Conservation (phyloP, 2,888 invertebrate species). For the Pteria penguin region DNA sequence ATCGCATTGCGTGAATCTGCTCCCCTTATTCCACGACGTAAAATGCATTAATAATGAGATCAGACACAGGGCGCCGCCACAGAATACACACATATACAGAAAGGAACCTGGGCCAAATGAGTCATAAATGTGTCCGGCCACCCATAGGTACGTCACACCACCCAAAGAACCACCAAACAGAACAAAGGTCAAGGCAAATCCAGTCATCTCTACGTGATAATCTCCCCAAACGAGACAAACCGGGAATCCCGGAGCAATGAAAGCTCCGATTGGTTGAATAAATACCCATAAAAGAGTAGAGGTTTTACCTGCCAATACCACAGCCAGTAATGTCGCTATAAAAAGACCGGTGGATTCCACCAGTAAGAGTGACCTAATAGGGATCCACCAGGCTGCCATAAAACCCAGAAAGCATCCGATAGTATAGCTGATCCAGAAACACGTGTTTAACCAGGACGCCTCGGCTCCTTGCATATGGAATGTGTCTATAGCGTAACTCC, state of each 20-base stretch:
- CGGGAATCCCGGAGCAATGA: conserved; percentile 56
- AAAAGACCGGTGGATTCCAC: not conserved
- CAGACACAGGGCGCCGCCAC: too few relatives aligned
- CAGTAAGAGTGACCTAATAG: not conserved
- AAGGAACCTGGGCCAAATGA: conserved; percentile 48
- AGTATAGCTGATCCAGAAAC: conserved; percentile 7
- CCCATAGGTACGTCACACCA: conserved; percentile 51
- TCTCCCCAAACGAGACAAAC: conserved; percentile 59
- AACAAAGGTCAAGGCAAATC: conserved; percentile 54
- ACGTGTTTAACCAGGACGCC: not conserved
- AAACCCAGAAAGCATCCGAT: conserved; percentile 3
- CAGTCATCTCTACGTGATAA: conserved; percentile 57
- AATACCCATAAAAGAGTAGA: conserved; percentile 54
- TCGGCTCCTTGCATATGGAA: not conserved
- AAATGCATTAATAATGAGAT: too few relatives aligned
- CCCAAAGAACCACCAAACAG: conserved; percentile 53
- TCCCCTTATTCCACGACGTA: too few relatives aligned
- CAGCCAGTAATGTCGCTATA: not conserved
- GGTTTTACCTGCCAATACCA: not conserved
- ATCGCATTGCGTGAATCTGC: too few relatives aligned
- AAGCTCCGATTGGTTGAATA: conserved; percentile 45
- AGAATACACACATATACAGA: conserved; percentile 45
- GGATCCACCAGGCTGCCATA: not conserved
- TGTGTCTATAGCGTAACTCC: conserved; percentile 1
- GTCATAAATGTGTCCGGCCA: conserved; percentile 55